Conservation (phyloP, 2,888 invertebrate genomes). For the Eurois occulta region DNA sequence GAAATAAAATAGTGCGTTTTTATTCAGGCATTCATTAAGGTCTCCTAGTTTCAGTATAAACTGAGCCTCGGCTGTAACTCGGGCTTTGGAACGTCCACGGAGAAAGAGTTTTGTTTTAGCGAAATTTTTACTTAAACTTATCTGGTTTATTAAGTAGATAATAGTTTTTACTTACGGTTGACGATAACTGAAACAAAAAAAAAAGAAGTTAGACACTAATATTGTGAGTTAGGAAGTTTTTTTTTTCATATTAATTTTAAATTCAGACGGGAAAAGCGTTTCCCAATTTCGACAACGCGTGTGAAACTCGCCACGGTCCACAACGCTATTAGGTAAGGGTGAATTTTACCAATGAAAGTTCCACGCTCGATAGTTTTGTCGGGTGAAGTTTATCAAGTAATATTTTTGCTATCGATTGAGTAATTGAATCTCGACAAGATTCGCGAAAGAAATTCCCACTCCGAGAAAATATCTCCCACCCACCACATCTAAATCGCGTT, state of each 20-base stretch:
- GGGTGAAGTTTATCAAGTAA: background rate
- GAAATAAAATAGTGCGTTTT: background rate
- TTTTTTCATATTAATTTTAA: background rate
- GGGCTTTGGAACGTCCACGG: background rate
- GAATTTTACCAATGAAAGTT: background rate
- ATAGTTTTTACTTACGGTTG: slow-evolving; percentile 59
- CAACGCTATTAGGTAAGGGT: background rate
- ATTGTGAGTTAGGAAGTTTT: background rate
- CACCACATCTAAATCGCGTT: too few species aligned
- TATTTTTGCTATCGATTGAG: background rate
- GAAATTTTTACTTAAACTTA: background rate
- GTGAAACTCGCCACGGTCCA: background rate
- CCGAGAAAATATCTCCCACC: too few species aligned
- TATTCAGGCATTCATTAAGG: too few species aligned
- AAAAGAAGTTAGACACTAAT: slow-evolving; percentile 25
- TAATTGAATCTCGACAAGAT: too few species aligned
- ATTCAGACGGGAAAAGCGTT: background rate
- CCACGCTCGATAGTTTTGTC: background rate
- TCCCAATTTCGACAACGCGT: background rate
- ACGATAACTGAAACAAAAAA: slow-evolving; percentile 59
- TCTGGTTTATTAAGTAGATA: background rate
- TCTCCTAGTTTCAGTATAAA: background rate
- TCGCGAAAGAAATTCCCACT: too few species aligned
- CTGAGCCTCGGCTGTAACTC: background rate
- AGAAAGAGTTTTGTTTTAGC: background rate